phyloP scores from a whole-genome alignment of 2,797 vertebrate genomes.

The Sebastiscus tertius region DNA sequence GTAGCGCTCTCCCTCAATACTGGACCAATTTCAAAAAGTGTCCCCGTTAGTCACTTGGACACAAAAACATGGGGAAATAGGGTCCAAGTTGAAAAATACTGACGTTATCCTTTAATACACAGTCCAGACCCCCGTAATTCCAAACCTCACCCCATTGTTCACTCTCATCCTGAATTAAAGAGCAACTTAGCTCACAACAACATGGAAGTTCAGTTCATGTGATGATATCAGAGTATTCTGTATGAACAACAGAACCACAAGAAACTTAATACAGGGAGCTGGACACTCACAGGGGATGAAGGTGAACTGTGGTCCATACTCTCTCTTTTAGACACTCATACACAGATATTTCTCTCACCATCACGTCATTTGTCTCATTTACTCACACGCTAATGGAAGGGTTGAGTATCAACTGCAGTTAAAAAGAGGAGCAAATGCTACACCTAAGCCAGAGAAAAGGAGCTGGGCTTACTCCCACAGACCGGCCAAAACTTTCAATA shows the following conservation, averaged over 20 bases:
- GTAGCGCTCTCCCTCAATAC: too few species aligned
- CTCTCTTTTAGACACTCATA: too few species aligned
- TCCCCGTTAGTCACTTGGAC: too few species aligned
- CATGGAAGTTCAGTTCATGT: not conserved
- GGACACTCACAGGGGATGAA: not conserved
- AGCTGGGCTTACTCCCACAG: not conserved
- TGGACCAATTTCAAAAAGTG: too few species aligned
- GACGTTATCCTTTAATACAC: not conserved
- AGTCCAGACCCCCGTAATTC: not conserved
- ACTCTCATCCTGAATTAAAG: slow-evolving; percentile 12
- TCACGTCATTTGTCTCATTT: not conserved
- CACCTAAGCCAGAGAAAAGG: not conserved
- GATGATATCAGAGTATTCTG: not conserved
- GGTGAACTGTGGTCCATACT: not conserved
- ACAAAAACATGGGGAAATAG: too few species aligned
- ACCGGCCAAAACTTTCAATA: not conserved
- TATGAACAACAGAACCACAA: not conserved
- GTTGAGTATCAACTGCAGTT: not conserved
- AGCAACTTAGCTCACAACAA: not conserved
- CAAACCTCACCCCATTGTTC: not conserved
- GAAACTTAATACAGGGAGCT: not conserved
- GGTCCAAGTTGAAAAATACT: too few species aligned
- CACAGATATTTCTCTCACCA: not conserved
- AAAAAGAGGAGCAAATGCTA: not conserved
- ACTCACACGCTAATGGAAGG: not conserved